Evolutionary conservation across 2,888 invertebrate genomes (phyloP).

Genomic region (Agrilus cyanescens): DNA sequence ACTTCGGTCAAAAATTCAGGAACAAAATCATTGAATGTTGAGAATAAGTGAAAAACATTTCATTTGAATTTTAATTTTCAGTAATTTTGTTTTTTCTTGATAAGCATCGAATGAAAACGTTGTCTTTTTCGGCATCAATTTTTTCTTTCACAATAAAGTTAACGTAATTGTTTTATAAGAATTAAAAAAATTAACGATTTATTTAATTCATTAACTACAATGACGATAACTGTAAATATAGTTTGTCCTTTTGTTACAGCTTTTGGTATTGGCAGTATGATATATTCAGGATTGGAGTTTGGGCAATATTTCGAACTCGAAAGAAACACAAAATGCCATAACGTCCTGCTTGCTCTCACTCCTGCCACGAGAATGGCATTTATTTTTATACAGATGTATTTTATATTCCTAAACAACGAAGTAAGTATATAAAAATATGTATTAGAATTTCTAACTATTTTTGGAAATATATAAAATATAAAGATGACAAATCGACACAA

Average conservation of each 20-base stretch:
- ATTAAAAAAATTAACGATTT: not conserved
- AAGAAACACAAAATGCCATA: conserved; percentile 82
- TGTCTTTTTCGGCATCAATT: too few relatives aligned
- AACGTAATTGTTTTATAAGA: too few relatives aligned
- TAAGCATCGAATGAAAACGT: too few relatives aligned
- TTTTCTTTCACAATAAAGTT: too few relatives aligned
- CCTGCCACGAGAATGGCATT: conserved; percentile 90
- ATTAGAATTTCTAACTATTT: not conserved
- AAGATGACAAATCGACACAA: too few relatives aligned
- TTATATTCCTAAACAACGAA: conserved; percentile 95
- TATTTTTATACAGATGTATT: conserved; percentile 96
- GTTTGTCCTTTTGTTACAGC: conserved; percentile 45
- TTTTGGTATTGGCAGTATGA: conserved; percentile 95
- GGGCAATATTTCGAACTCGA: conserved; percentile 91
- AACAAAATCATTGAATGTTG: too few relatives aligned
- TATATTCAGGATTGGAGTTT: conserved; percentile 89
- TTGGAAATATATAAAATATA: not conserved
- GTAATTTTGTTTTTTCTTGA: too few relatives aligned
- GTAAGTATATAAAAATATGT: conserved; percentile 37
- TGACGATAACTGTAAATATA: conserved; percentile 1
- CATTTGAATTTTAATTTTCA: too few relatives aligned
- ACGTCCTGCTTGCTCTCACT: conserved; percentile 77
- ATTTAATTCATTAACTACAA: not conserved
- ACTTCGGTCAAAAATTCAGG: too few relatives aligned
- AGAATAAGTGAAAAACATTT: too few relatives aligned